Base-by-base conservation (phyloP, 2,888 invertebrate genomes). In the Smittia sp. region DNA sequence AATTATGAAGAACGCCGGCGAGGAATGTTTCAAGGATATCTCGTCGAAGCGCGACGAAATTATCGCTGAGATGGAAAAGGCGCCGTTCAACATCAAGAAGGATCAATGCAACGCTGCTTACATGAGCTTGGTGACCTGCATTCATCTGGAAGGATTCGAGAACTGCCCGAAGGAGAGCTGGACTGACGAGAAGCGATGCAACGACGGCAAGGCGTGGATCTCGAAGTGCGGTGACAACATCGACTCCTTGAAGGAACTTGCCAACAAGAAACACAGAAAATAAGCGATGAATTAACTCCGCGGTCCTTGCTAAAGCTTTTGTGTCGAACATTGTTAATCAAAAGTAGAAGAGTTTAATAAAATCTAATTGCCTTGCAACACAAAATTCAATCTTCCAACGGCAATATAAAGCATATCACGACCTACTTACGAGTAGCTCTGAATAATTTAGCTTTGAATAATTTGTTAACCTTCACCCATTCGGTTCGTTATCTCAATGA, bases 61-160 rank as follows among this genome's bases (percentile, higher is more conserved):
- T 63, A 13, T 11, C 0, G 32, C 58, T 4, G 13, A 38, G 1
- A 15, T 65, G 39, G 18, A 20, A 24, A n/a, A 41, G 7, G 38
- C 41, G 6, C 73, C 73, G 13, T 73, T 73, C 46, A 73, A 65
- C 18, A 65, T 73, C 11, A 73, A 73, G 1, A 15, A 41, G 11
- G 65, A 65, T 18, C 9, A 27, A 11, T 73, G 73, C 38, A 32
- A 73, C 22, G 13, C 32, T 15, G n/a, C 25, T 11, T 65, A 65
- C 25, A 38, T 73, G 65, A 27, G 25, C 18, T 62, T 73, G 22
- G 11, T 65, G 0, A 46, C 54, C 4, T 73, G 73, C n/a, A 38
- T 72, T 25, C 72, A 72, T 62, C 58, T 72, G 13, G 72, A 72
- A 13, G 20, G 32, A 13, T 72, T 62, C 24, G 72, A 25, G 72